phyloP scores from a whole-genome alignment of 2,797 vertebrate genomes.

The Leptoclinus maculatus region DNA sequence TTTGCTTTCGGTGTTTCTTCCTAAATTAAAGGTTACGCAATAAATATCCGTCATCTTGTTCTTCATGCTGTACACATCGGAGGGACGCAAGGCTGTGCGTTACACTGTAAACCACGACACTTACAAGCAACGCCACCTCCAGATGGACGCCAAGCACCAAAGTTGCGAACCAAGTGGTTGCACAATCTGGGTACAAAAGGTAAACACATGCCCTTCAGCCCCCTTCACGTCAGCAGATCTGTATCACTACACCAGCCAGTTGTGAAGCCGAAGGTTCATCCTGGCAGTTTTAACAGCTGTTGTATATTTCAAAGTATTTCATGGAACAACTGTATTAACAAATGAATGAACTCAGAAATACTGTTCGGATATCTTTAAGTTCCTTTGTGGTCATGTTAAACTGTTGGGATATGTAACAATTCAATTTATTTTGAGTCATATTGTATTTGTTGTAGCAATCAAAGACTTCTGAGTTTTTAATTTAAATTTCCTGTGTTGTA shows the following conservation, averaged over 20 bases:
- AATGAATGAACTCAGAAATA: background rate
- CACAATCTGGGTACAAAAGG: background rate
- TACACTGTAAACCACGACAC: background rate
- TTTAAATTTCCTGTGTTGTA: conserved; percentile 4
- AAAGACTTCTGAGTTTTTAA: background rate
- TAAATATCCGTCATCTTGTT: background rate
- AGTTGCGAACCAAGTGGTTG: background rate
- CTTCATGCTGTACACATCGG: too few species aligned
- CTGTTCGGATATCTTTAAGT: background rate
- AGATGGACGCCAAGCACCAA: background rate
- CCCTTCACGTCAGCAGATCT: background rate
- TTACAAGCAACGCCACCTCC: background rate
- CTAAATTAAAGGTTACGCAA: background rate
- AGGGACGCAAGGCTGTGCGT: background rate
- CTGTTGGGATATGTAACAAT: background rate
- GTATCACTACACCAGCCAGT: background rate
- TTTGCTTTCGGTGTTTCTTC: background rate
- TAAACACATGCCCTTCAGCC: background rate
- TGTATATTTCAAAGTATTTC: background rate
- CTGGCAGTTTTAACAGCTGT: background rate
- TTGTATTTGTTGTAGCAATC: background rate
- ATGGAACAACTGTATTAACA: background rate
- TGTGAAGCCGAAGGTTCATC: background rate
- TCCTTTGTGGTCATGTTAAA: background rate
- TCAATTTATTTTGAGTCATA: background rate